These are phyloP conservation scores for Tauraco hartlaubi DNA, from an alignment of 2,797 vertebrate species.

Conservation along the genomic window DNA sequence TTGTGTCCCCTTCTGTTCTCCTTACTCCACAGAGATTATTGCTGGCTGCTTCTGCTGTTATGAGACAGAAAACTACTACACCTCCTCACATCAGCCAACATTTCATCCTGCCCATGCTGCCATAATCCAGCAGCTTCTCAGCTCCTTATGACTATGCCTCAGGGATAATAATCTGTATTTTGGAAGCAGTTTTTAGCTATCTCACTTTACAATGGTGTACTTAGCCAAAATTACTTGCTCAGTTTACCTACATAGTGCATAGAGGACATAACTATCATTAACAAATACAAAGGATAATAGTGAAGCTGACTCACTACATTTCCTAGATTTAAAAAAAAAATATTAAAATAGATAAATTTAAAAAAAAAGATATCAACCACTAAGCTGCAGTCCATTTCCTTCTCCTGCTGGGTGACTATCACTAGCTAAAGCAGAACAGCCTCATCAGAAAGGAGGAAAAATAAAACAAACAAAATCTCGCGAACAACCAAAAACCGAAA, in stretches of 20 bases:
- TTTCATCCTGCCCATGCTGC: neutral
- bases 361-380: neutral
- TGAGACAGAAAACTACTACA: neutral
- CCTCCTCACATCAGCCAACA: neutral
- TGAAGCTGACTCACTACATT: accelerated
- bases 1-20: neutral
- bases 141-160: neutral
- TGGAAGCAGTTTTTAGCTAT: neutral
- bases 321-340: neutral
- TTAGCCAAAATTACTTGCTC: neutral
- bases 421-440: neutral
- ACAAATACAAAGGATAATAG: neutral
- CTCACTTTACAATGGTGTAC: neutral
- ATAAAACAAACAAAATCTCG: no score
- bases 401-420: neutral
- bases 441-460: neutral
- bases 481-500: no score
- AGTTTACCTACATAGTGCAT: accelerated
- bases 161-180: neutral
- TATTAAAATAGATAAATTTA: no score
- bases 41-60: neutral
- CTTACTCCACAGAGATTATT: neutral
- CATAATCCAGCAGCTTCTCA: neutral
- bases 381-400: neutral
- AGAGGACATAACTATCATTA: accelerated